phyloP scores from a whole-genome alignment of 92 coral and sea anemone species.

The Zoanthus solanderi region DNA sequence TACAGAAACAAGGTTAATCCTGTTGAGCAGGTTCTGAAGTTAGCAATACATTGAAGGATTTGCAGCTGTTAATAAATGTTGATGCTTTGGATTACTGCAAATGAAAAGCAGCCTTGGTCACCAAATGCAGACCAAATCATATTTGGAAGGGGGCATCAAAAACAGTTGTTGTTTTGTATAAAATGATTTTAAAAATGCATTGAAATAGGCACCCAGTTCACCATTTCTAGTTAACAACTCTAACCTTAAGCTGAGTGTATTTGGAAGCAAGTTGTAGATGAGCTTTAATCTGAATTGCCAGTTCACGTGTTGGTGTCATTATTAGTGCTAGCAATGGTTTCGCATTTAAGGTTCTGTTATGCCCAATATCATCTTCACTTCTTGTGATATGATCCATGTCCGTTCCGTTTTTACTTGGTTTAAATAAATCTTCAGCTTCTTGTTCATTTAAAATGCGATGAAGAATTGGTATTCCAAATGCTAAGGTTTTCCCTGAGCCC shows the following conservation, averaged over 20 bases:
- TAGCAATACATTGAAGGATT: no score
- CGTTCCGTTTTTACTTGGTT: neutral
- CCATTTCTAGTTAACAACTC: neutral
- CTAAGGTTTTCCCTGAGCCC: conserved; percentile 99
- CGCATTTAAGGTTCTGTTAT: neutral
- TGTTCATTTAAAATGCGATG: conserved; percentile 69
- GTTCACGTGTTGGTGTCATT: conserved; percentile 96
- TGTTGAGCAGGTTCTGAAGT: no score
- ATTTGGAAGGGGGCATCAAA: no score
- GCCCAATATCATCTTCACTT: neutral
- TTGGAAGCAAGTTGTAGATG: conserved; percentile 80
- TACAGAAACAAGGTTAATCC: no score
- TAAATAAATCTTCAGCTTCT: neutral
- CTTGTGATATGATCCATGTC: neutral
- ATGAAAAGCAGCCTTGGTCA: no score
- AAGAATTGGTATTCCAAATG: conserved; percentile 93
- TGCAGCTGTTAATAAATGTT: no score
- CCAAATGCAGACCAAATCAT: no score
- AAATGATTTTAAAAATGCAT: no score
- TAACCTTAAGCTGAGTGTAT: conserved; percentile 76
- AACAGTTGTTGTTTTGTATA: no score
- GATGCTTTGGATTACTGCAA: no score
- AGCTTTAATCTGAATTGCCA: conserved; percentile 88
- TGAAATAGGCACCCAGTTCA: neutral
- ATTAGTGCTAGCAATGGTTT: conserved; percentile 75